Evolutionary conservation across 2,888 invertebrate genomes (phyloP).

Genomic region (Cheilosia vernalis): DNA sequence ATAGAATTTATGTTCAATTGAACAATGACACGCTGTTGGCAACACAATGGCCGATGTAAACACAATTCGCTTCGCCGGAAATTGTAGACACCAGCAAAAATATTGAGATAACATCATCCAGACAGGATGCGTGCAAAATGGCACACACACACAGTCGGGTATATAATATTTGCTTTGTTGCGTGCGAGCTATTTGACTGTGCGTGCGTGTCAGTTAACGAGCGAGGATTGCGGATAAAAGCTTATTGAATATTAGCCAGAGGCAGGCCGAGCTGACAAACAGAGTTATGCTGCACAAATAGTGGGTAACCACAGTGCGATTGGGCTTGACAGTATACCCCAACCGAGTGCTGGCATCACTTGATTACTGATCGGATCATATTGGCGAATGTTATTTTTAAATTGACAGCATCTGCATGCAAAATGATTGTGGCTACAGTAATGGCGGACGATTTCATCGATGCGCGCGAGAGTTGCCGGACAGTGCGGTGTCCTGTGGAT

Average conservation of each 20-base stretch:
- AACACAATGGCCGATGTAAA: conserved; percentile 10
- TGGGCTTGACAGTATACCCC: neutral
- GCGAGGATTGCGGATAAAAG: neutral
- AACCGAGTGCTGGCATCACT: neutral
- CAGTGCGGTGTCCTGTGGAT: too few relatives aligned
- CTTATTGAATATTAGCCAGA: neutral
- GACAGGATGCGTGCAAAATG: neutral
- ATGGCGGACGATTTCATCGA: too few relatives aligned
- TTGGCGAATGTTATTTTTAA: neutral
- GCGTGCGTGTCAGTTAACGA: neutral
- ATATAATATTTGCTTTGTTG: neutral
- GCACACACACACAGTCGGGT: neutral
- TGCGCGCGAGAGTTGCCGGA: too few relatives aligned
- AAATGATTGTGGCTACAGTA: too few relatives aligned
- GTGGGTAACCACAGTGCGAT: neutral
- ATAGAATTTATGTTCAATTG: conserved; percentile 15
- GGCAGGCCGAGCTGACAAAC: neutral
- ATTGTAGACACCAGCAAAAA: conserved; percentile 7
- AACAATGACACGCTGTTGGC: conserved; percentile 13
- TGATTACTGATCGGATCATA: neutral
- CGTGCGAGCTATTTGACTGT: neutral
- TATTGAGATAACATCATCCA: conserved; percentile 13
- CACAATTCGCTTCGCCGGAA: neutral
- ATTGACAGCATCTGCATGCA: neutral
- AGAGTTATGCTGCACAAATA: neutral